These are phyloP conservation scores for Poeciliopsis turrubarensis DNA, from an alignment of 2,113 vertebrate species.

Conservation along the genomic window DNA sequence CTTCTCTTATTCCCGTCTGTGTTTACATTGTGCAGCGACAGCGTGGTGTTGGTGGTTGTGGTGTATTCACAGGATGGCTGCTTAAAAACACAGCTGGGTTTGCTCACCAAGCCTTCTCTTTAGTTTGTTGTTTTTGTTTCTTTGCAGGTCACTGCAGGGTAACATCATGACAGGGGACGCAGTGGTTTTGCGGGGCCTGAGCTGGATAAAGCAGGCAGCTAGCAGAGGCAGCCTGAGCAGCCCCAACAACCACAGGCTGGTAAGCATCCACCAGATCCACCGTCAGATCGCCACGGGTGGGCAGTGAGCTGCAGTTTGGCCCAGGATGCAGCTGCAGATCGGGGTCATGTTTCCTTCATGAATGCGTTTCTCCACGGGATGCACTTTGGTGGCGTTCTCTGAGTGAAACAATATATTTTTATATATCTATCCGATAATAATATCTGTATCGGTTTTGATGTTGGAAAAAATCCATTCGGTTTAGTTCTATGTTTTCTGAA, in stretches of 20 bases:
- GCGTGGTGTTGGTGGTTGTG: neutral
- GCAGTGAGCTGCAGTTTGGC: slow-evolving; percentile 8
- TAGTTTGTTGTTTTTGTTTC: neutral
- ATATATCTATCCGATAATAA: no score
- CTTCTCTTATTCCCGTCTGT: neutral
- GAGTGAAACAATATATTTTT: no score
- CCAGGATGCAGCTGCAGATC: neutral
- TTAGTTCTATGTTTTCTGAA: no score
- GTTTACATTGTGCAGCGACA: neutral
- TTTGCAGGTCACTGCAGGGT: slow-evolving; percentile 25
- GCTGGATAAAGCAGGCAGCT: slow-evolving; percentile 57
- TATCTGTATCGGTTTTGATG: no score
- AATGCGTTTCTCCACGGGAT: neutral
- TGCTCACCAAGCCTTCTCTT: neutral
- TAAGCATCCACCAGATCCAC: slow-evolving; percentile 27
- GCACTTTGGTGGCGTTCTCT: no score
- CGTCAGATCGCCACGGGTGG: slow-evolving; percentile 41
- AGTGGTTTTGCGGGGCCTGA: slow-evolving; percentile 62
- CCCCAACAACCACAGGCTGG: slow-evolving; percentile 37
- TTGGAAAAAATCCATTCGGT: no score
- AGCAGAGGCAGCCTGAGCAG: slow-evolving; percentile 23
- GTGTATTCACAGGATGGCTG: neutral
- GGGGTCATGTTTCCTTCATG: slow-evolving; percentile 32
- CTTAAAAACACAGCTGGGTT: neutral
- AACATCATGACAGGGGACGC: slow-evolving; percentile 65